Conservation (phyloP, 1,140 invertebrate species). For the Drosophila arawakana region DNA sequence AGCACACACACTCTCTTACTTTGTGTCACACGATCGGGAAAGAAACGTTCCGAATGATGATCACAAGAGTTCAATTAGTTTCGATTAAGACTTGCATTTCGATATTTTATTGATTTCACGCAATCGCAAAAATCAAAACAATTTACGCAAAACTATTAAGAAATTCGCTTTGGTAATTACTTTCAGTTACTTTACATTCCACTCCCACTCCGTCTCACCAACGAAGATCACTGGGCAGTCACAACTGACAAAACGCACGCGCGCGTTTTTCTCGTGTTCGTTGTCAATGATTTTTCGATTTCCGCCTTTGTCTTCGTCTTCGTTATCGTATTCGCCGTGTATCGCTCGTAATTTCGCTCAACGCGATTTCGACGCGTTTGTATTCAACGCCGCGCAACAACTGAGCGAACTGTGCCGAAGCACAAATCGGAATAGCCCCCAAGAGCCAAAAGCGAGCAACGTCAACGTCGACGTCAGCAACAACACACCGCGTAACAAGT, state of each 20-base stretch:
- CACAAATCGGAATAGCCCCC: slow-evolving; percentile 58
- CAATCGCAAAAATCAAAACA: slow-evolving; percentile 72
- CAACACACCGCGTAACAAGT: slow-evolving; percentile 69
- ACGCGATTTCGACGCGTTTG: slow-evolving; percentile 62
- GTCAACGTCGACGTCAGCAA: slow-evolving; percentile 44
- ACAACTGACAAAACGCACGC: slow-evolving; percentile 58
- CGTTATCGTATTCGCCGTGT: slow-evolving; percentile 10
- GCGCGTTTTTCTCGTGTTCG: slow-evolving; percentile 44
- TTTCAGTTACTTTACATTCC: slow-evolving; percentile 31
- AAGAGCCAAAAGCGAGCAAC: slow-evolving; percentile 38
- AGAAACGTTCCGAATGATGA: slow-evolving; percentile 22
- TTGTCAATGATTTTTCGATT: slow-evolving; percentile 19
- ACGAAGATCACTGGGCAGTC: slow-evolving; percentile 24
- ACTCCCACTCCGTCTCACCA: slow-evolving; percentile 10
- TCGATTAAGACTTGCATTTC: slow-evolving; percentile 57
- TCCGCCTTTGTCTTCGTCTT: slow-evolving; percentile 24
- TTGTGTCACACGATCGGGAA: slow-evolving; percentile 62
- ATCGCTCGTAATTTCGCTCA: slow-evolving; percentile 28
- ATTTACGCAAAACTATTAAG: slow-evolving; percentile 70
- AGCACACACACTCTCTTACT: slow-evolving; percentile 30
- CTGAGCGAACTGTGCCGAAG: slow-evolving; percentile 54
- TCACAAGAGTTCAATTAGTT: slow-evolving; percentile 74
- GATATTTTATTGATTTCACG: slow-evolving; percentile 72
- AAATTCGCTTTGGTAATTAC: slow-evolving; percentile 59
- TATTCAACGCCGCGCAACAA: slow-evolving; percentile 72